Conservation (phyloP, 2,797 vertebrate species). For the Falco columbarius region DNA sequence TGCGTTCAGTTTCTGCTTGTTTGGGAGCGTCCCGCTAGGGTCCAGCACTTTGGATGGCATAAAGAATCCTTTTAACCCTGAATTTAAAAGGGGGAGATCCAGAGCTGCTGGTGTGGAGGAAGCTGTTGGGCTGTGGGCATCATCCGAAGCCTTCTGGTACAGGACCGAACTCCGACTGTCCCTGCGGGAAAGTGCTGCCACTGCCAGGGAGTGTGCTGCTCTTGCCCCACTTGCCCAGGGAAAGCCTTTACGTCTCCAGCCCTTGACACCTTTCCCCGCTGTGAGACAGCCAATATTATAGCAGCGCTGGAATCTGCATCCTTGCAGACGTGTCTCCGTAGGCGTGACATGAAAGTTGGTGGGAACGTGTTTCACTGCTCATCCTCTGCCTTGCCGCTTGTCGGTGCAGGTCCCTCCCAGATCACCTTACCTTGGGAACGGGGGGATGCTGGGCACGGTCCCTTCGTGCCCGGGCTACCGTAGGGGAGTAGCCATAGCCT, state of each 20-base stretch:
- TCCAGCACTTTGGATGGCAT: background rate
- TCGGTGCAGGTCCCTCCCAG: accelerated
- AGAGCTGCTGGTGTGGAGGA: background rate
- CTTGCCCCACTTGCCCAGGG: accelerated
- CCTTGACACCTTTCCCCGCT: background rate
- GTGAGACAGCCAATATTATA: accelerated
- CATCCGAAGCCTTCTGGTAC: background rate
- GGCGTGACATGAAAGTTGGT: accelerated
- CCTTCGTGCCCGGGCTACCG: accelerated
- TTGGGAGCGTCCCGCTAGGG: background rate
- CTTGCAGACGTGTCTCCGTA: background rate
- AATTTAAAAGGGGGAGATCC: background rate
- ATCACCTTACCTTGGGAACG: accelerated
- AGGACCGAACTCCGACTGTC: background rate
- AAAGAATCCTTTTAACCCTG: background rate
- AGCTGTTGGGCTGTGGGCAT: background rate
- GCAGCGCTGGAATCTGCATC: background rate
- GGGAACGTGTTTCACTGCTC: background rate
- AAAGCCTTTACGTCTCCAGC: accelerated
- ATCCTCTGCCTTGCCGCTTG: background rate
- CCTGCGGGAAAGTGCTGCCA: background rate
- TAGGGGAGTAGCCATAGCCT: too few relatives aligned
- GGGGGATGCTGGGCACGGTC: accelerated
- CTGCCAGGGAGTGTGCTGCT: accelerated
- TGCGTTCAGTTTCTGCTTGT: accelerated